Percentiles rank a stretch among this genome's conserved stretches.
Evolutionary conservation across 92 coral and sea anemone genomes (phyloP).

Genomic region (Zoanthus sociatus): DNA sequence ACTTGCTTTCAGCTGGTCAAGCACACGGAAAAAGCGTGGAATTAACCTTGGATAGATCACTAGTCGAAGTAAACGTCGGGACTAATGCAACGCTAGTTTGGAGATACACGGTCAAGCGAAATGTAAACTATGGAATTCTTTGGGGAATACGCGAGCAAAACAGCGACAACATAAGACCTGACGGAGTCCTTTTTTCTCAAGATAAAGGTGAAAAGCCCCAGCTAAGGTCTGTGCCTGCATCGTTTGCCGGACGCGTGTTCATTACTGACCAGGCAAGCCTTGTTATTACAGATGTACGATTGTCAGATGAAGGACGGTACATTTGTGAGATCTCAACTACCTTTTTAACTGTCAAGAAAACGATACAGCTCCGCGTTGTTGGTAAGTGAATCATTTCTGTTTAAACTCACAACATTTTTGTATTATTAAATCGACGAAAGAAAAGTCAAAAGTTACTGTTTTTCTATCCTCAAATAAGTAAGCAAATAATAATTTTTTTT

Average conservation of each 20-base stretch:
- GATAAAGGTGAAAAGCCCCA: constrained; percentile 37
- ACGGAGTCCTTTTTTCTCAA: constrained; percentile 56
- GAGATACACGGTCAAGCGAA: constrained; percentile 57
- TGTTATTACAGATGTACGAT: constrained; percentile 64
- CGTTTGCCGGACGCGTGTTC: constrained; percentile 68
- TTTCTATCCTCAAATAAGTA: background rate
- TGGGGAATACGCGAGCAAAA: constrained; percentile 75
- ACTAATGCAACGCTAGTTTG: constrained; percentile 72
- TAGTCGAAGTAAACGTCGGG: constrained; percentile 71
- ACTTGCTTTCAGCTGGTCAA: constrained; percentile 23
- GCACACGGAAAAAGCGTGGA: constrained; percentile 3
- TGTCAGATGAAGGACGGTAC: constrained; percentile 81
- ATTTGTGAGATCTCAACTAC: constrained; percentile 68
- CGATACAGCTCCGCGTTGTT: constrained; percentile 69
- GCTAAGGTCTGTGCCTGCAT: constrained; percentile 44
- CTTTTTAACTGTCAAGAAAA: constrained; percentile 58
- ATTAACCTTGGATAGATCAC: constrained; percentile 49
- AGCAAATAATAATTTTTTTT: constrained; percentile 44
- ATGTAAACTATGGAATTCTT: constrained; percentile 28
- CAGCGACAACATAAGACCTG: constrained; percentile 26
- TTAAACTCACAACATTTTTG: background rate
- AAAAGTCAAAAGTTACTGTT: background rate
- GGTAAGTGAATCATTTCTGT: constrained; percentile 68
- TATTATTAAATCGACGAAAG: constrained; percentile 3
- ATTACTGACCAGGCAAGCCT: constrained; percentile 67